Percentiles rank a stretch among this genome's conserved stretches.
Conservation (phyloP, 2,888 invertebrate genomes). For the Pristionchus entomophagus region DNA sequence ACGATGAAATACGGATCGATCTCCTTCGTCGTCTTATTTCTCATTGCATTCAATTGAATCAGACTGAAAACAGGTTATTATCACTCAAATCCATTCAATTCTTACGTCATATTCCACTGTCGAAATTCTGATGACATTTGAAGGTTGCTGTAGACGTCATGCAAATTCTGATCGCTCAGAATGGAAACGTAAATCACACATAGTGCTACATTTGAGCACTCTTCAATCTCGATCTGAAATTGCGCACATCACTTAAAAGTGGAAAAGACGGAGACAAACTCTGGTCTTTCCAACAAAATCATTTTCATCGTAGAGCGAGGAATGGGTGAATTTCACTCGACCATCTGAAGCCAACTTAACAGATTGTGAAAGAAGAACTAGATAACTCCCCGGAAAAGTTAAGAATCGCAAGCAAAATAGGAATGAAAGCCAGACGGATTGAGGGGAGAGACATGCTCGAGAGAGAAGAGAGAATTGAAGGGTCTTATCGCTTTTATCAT, state of each 20-base stretch:
- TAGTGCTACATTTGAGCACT: not conserved
- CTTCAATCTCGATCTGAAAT: not conserved
- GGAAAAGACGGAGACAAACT: not conserved
- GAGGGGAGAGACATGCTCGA: not conserved
- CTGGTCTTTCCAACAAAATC: not conserved
- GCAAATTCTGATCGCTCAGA: not conserved
- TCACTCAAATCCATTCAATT: not conserved
- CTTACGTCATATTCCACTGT: not conserved
- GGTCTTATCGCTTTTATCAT: not conserved
- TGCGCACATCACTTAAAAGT: not conserved
- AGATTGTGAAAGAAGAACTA: too few relatives aligned
- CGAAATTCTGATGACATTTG: not conserved
- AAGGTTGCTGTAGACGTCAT: not conserved
- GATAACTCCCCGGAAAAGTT: not conserved
- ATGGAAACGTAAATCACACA: not conserved
- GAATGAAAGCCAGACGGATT: not conserved
- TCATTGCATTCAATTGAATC: not conserved
- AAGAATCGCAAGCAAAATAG: not conserved
- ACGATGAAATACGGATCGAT: not conserved
- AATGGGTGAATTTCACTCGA: slow-evolving; percentile 4
- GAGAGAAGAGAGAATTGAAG: not conserved
- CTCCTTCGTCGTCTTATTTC: not conserved
- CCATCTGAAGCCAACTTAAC: not conserved
- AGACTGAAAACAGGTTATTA: not conserved
- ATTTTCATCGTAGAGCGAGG: not conserved